phyloP scores from a whole-genome alignment of 2,888 invertebrate genomes.

The Leptinotarsa juncta region DNA sequence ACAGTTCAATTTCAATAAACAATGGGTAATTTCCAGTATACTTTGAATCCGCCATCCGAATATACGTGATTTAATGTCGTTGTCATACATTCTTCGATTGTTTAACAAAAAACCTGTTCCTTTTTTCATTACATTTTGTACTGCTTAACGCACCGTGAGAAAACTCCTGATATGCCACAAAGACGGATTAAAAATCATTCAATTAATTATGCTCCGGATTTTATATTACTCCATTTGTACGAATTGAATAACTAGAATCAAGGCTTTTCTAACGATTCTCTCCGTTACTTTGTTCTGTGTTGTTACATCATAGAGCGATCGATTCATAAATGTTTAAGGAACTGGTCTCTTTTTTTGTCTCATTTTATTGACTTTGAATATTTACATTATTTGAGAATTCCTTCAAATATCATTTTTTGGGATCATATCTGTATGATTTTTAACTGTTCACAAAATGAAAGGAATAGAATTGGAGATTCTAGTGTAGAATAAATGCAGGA shows the following conservation, averaged over 20 bases:
- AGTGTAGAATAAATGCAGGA: no score
- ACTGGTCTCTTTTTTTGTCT: no score
- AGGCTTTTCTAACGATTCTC: neutral
- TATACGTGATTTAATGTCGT: constrained; percentile 60
- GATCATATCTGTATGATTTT: no score
- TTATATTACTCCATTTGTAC: constrained; percentile 35
- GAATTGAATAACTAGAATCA: constrained; percentile 12
- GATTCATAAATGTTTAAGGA: neutral
- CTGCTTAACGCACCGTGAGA: constrained; percentile 49
- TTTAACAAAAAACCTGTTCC: constrained; percentile 47
- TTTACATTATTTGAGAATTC: no score
- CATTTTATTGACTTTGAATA: no score
- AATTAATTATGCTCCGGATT: constrained; percentile 32
- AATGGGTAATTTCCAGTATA: constrained; percentile 62
- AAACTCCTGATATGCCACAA: constrained; percentile 43
- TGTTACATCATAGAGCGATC: neutral
- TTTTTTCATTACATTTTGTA: constrained; percentile 50
- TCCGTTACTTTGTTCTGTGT: neutral
- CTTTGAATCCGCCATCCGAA: constrained; percentile 54
- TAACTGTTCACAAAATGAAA: no score
- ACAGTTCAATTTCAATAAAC: constrained; percentile 65
- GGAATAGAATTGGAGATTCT: no score
- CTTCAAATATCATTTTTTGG: no score
- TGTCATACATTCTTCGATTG: constrained; percentile 50
- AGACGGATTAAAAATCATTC: constrained; percentile 34